A percentile compares a stretch with the other conserved stretches of the same genome.
Evolutionary conservation across 2,797 vertebrate species (phyloP).

Genomic region (Tadarida brasiliensis): DNA sequence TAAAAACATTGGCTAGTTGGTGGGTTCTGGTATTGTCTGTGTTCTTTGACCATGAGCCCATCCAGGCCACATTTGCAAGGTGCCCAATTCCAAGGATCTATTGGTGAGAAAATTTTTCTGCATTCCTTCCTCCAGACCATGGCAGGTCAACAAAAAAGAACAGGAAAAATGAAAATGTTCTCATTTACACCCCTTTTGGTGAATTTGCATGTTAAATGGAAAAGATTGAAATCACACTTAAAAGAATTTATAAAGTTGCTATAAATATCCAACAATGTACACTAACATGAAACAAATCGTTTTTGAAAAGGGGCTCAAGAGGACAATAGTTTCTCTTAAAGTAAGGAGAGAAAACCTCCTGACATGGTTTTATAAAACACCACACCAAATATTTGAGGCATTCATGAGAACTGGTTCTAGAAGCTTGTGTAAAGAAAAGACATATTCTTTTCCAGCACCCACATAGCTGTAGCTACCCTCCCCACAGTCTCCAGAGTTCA

Average conservation of each 20-base stretch:
- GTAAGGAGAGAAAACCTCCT: slow-evolving; percentile 31
- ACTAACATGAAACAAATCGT: background rate
- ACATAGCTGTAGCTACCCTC: slow-evolving; percentile 68
- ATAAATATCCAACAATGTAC: background rate
- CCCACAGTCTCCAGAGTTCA: slow-evolving; percentile 73
- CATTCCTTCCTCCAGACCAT: background rate
- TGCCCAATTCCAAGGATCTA: background rate
- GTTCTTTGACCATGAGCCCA: background rate
- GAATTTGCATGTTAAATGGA: slow-evolving; percentile 47
- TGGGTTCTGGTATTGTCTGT: background rate
- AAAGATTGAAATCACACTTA: slow-evolving; percentile 10
- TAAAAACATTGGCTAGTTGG: background rate
- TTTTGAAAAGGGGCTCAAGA: slow-evolving; percentile 4
- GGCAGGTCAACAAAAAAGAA: background rate
- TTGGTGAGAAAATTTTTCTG: background rate
- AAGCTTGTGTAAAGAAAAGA: slow-evolving; percentile 83
- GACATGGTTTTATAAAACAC: slow-evolving; percentile 79
- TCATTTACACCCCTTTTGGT: background rate
- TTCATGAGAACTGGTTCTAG: slow-evolving; percentile 83
- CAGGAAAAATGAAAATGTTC: background rate
- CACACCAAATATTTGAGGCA: slow-evolving; percentile 84
- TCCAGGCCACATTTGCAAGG: background rate
- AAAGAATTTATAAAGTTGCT: slow-evolving; percentile 18
- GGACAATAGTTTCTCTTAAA: slow-evolving; percentile 68
- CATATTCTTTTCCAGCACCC: slow-evolving; percentile 85